Conservation (phyloP, 2,113 vertebrate genomes). For the Amphiprion ocellaris region DNA sequence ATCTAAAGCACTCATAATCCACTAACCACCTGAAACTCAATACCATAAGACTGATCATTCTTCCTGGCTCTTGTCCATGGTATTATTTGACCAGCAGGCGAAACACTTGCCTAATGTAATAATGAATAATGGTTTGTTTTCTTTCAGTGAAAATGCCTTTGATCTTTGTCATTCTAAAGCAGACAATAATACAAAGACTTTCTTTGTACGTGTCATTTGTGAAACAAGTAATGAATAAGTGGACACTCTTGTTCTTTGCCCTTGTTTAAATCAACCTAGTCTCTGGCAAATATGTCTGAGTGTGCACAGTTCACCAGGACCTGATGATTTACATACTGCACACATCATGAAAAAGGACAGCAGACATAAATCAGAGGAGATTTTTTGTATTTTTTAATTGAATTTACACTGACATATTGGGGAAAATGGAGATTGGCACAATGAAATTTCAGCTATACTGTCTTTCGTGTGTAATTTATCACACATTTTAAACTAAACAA, state of each 20-base stretch:
- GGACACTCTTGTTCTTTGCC: neutral
- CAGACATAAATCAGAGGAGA: no score
- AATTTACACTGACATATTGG: no score
- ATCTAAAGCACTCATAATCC: conserved; percentile 13
- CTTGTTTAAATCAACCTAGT: conserved; percentile 3
- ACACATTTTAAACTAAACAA: no score
- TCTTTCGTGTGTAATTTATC: no score
- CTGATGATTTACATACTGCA: conserved; percentile 25
- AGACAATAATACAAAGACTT: neutral
- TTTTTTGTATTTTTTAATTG: no score
- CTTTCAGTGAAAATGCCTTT: neutral
- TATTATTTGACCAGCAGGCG: neutral
- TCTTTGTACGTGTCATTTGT: neutral
- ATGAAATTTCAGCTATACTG: no score
- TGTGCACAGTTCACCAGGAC: neutral
- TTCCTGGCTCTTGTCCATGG: neutral
- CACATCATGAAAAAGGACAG: no score
- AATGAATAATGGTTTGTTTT: neutral
- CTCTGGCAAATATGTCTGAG: neutral
- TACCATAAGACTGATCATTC: neutral
- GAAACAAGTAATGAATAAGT: neutral
- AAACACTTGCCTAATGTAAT: neutral
- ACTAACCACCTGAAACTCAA: conserved; percentile 15
- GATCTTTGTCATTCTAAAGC: neutral
- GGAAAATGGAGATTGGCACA: no score